phyloP scores from a whole-genome alignment of 1,140 invertebrate species.

The Drosophila nebulosa region DNA sequence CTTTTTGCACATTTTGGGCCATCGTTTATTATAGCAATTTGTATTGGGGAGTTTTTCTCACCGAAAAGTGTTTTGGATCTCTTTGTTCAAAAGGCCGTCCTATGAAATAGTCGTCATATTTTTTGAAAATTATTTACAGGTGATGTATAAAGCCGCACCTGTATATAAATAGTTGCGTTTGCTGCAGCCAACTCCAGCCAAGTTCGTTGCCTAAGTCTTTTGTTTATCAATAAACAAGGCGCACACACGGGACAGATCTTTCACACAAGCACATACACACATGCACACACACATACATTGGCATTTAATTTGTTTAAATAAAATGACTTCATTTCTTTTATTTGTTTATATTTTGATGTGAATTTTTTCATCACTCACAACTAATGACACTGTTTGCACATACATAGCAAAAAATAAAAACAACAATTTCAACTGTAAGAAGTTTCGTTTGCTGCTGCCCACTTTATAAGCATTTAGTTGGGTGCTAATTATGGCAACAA shows the following conservation, averaged over 20 bases:
- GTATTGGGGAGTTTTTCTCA: no score
- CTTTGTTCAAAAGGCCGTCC: neutral
- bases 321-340: conserved; percentile 67
- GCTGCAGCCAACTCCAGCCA: conserved; percentile 8
- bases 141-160: neutral
- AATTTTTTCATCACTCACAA: conserved; percentile 15
- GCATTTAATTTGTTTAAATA: conserved; percentile 69
- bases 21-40: no score
- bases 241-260: neutral
- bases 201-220: conserved; percentile 77
- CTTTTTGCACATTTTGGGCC: no score
- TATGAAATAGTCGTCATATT: neutral
- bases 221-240: conserved; percentile 31
- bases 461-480: conserved; percentile 65
- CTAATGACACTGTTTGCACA: conserved; percentile 65
- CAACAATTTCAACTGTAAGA: conserved; percentile 21
- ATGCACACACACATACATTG: conserved; percentile 11
- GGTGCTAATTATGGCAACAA: conserved; percentile 64
- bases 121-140: neutral
- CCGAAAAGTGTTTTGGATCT: no score
- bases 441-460: conserved; percentile 46
- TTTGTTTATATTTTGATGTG: neutral
- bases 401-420: neutral
- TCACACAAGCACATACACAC: conserved; percentile 5
- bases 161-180: neutral